Evolutionary conservation across 1,140 invertebrate genomes (phyloP).

Genomic region (Maniola jurtina): DNA sequence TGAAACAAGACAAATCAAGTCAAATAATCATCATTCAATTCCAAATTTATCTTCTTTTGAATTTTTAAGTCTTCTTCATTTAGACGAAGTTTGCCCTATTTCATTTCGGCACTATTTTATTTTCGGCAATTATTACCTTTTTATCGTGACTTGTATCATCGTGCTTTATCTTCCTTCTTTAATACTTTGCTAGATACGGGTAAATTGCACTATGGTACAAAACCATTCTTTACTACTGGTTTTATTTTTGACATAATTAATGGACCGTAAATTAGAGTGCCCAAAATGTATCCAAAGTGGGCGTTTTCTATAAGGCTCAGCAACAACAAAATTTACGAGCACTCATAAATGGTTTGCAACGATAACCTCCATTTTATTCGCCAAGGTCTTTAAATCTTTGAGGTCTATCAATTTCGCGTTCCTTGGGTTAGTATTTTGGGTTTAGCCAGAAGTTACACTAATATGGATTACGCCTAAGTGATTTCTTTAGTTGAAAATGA

Average conservation of each 20-base stretch:
- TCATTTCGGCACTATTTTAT: too few relatives aligned
- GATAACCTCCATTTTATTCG: conserved; percentile 21
- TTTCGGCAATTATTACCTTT: too few relatives aligned
- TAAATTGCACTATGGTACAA: neutral
- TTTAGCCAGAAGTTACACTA: neutral
- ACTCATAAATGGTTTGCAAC: conserved; percentile 18
- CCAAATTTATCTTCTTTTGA: too few relatives aligned
- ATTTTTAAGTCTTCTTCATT: too few relatives aligned
- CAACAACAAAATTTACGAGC: conserved; percentile 6
- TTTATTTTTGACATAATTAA: conserved; percentile 11
- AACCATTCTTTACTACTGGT: conserved; percentile 18
- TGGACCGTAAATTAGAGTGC: conserved; percentile 2
- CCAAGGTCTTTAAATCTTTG: conserved; percentile 37
- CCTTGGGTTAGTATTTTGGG: conserved; percentile 10
- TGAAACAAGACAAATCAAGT: too few relatives aligned
- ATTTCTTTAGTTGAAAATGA: too few relatives aligned
- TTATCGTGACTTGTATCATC: too few relatives aligned
- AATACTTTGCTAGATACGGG: too few relatives aligned
- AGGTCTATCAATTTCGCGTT: conserved; percentile 39
- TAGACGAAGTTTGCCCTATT: too few relatives aligned
- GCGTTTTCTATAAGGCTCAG: conserved; percentile 6
- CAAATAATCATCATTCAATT: too few relatives aligned
- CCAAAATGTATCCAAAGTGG: conserved; percentile 17
- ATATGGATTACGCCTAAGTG: too few relatives aligned
- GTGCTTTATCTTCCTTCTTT: too few relatives aligned